phyloP scores from a whole-genome alignment of 2,797 vertebrate genomes.

The Oreortyx pictus region DNA sequence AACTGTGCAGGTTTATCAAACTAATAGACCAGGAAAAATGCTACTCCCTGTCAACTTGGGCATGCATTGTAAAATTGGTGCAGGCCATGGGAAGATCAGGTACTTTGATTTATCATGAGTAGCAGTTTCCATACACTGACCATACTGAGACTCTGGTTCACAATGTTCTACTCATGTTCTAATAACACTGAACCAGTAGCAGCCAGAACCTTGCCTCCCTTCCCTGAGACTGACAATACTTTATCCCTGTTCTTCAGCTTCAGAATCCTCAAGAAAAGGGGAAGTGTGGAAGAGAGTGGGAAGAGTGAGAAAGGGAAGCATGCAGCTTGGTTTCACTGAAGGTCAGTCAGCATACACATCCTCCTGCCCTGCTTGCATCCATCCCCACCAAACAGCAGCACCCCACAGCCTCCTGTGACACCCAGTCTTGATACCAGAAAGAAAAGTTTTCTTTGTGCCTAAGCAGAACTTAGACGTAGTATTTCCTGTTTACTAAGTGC shows the following conservation, averaged over 20 bases:
- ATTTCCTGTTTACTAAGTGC: neutral
- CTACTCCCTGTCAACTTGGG: neutral
- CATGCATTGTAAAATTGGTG: neutral
- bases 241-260: neutral
- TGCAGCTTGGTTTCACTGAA: accelerated
- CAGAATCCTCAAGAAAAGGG: neutral
- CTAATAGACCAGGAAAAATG: neutral
- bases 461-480: neutral
- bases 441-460: neutral
- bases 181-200: neutral
- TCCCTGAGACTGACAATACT: neutral
- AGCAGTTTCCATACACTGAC: accelerated
- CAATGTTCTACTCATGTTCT: neutral
- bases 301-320: neutral
- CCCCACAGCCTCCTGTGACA: neutral
- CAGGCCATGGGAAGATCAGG: neutral
- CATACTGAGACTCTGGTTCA: neutral
- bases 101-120: neutral
- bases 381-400: neutral
- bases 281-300: neutral
- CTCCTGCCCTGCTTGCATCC: neutral
- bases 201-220: neutral
- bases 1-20: neutral
- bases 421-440: neutral
- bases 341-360: neutral